phyloP scores from a whole-genome alignment of 2,113 vertebrate genomes.

The Glareola pratincola region DNA sequence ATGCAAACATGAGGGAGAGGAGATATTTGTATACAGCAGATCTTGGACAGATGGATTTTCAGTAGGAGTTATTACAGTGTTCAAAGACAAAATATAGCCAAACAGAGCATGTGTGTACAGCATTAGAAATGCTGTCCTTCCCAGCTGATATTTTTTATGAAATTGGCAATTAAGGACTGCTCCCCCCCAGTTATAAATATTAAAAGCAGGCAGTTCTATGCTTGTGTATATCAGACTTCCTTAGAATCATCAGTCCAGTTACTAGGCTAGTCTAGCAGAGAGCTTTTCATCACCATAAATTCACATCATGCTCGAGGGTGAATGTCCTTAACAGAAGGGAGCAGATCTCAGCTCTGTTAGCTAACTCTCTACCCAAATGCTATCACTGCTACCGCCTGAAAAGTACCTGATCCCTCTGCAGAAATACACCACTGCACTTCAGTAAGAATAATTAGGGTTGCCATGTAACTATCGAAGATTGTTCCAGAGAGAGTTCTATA shows the following conservation, averaged over 20 bases:
- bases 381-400: neutral
- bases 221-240: neutral
- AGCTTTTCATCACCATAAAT: neutral
- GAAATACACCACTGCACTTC: neutral
- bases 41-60: conserved; percentile 9
- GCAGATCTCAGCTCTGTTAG: neutral
- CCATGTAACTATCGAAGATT: neutral
- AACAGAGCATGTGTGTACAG: neutral
- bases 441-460: neutral
- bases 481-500: neutral
- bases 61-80: neutral
- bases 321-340: neutral
- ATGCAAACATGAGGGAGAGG: conserved; percentile 8
- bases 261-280: neutral
- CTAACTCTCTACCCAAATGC: neutral
- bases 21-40: neutral
- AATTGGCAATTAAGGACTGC: neutral
- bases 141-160: neutral
- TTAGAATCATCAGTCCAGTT: neutral
- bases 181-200: neutral
- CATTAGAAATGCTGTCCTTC: neutral
- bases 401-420: neutral
- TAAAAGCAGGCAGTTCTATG: neutral
- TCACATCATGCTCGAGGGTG: neutral
- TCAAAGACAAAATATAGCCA: neutral